Base-by-base conservation (phyloP, 2,113 vertebrate genomes). In the Ammodytes marinus region DNA sequence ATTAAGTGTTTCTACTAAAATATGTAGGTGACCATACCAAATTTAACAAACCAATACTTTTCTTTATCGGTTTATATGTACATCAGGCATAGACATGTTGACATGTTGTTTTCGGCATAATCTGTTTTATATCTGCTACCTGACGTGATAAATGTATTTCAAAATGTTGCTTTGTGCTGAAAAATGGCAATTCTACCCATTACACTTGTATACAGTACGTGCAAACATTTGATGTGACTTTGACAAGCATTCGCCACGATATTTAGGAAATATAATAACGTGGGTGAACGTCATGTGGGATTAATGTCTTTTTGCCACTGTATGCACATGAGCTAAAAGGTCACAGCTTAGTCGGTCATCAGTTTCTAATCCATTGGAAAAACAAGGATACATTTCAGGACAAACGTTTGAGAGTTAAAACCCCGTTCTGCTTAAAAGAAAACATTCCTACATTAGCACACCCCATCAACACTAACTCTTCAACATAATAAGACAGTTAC, bases 311-410 rank as follows among this genome's bases (percentile, higher is more conserved):
- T 80, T 49, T 68, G 35, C 14, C 40, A 60, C 49, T 60, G 59
- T 69, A 55, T 50, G 45, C 53, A 54, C 53, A 66, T 78, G 55
- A 67, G 39, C 40, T 46, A 55, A 77, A 74, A 77, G 77, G 82
- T 82, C 61, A 80, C 64, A 64, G 72, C 57, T 84, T 78, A 74
- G 43, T 37, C 67, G 72, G 60, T 78, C 67, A 58, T n/a, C 46
- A 63, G n/a, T 50, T 80, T 85, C 65, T 88, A 74, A 88, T 85
- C 79, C 74, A 74, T 75, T 37, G 10, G 15, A 79, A 74, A 71
- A 80, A 83, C 49, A 71, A 77, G 79, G 70, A 40, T 73, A 9
- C 1, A 67, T 78, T 85, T 50, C 53, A 80, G 82, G 66, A 71
- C 77, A 3, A 65, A 85, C 8, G 0, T 76, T 66, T 71, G 45